phyloP scores from a whole-genome alignment of 2,888 invertebrate genomes.

The Acleris holmiana region DNA sequence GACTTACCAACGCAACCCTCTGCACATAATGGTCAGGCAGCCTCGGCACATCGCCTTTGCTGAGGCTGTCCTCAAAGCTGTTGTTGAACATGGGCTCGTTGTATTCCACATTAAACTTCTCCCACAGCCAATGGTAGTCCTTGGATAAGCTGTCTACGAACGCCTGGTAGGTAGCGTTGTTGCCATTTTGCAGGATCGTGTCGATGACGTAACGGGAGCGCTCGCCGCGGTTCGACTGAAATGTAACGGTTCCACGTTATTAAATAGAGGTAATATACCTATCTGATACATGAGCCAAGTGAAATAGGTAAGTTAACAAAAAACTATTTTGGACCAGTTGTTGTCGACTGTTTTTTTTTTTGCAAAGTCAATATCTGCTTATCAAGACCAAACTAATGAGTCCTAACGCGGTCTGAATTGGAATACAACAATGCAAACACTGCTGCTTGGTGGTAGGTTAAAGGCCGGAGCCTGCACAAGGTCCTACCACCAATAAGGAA shows the following conservation, averaged over 20 bases:
- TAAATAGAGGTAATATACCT: no score
- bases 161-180: conserved; percentile 75
- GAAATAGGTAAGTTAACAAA: no score
- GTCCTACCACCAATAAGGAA: no score
- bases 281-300: no score
- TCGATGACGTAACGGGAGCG: conserved; percentile 69
- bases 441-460: no score
- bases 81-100: conserved; percentile 64
- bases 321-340: no score
- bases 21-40: conserved; percentile 82
- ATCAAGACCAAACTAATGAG: no score
- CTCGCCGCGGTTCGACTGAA: conserved; percentile 69
- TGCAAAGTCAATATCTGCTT: no score
- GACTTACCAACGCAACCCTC: conserved; percentile 76
- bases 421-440: no score
- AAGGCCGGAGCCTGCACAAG: no score
- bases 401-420: no score
- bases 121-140: conserved; percentile 84
- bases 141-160: conserved; percentile 83
- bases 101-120: conserved; percentile 69
- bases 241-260: conserved; percentile 34
- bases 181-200: conserved; percentile 66
- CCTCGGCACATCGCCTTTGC: conserved; percentile 84
- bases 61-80: conserved; percentile 79
- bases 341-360: no score